Conservation (phyloP, 2,113 vertebrate species). For the Mastomys coucha region DNA sequence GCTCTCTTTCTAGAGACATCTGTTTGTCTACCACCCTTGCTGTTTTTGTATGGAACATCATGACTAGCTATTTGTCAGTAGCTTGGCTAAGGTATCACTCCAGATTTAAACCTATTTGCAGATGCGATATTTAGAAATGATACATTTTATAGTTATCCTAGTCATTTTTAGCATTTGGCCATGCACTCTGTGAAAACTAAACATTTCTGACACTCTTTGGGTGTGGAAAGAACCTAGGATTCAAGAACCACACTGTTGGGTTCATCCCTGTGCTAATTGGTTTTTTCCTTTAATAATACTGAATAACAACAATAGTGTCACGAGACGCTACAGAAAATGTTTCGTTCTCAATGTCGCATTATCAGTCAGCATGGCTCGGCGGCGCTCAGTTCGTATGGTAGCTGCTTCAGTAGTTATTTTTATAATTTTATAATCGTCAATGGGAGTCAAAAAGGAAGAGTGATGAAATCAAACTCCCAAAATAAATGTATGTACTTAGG, state of each 20-base stretch:
- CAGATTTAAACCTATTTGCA: not conserved
- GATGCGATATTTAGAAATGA: constrained; percentile 5
- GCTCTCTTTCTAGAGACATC: constrained; percentile 19
- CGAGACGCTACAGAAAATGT: not conserved
- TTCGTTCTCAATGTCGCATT: not conserved
- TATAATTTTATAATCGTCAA: not conserved
- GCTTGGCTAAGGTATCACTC: not conserved
- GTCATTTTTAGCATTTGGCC: not conserved
- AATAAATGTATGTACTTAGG: not conserved
- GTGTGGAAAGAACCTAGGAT: not conserved
- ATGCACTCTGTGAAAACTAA: not conserved
- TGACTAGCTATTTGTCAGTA: not conserved
- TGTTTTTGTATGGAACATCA: not conserved
- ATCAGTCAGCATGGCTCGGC: not conserved
- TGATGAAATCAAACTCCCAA: not conserved
- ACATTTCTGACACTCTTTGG: not conserved
- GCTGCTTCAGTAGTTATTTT: not conserved
- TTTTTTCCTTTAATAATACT: not conserved
- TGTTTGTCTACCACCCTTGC: not conserved
- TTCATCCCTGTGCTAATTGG: not conserved
- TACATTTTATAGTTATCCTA: not conserved
- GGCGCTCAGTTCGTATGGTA: not conserved
- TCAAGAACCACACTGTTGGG: not conserved
- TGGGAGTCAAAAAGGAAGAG: not conserved
- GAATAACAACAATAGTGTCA: not conserved